Evolutionary conservation across 2,888 invertebrate species (phyloP).

Genomic region (Drosophila greeni): DNA sequence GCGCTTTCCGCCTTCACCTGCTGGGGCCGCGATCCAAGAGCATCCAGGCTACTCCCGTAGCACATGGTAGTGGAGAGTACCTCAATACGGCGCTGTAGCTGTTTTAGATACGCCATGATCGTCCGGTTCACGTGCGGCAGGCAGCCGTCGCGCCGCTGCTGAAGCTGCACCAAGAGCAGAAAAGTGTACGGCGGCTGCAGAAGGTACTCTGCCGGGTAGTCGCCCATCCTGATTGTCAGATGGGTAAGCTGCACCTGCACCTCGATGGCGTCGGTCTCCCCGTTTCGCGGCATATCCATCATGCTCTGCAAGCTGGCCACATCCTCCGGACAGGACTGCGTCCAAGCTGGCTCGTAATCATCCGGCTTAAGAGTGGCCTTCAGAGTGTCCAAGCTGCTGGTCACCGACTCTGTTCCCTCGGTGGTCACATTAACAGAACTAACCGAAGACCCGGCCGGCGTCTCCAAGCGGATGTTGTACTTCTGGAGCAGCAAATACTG

Average conservation of each 20-base stretch:
- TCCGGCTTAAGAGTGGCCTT: conserved; percentile 3
- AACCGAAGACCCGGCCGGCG: neutral
- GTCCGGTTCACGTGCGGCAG: conserved; percentile 55
- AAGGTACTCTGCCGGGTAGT: conserved; percentile 77
- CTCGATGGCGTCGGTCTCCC: conserved; percentile 40
- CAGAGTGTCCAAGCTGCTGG: neutral
- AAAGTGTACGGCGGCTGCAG: conserved; percentile 77
- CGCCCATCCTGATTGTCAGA: conserved; percentile 70
- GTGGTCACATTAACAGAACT: neutral
- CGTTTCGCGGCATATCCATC: conserved; percentile 55
- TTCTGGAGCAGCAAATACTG: conserved; percentile 41
- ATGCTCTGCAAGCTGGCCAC: conserved; percentile 68
- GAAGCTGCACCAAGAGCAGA: conserved; percentile 63
- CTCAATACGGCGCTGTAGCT: conserved; percentile 58
- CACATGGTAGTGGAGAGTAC: conserved; percentile 50
- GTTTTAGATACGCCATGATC: conserved; percentile 55
- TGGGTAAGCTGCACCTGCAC: conserved; percentile 66
- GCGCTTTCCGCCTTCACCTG: conserved; percentile 61
- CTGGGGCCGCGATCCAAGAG: neutral
- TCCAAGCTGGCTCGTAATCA: conserved; percentile 75
- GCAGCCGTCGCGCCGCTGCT: conserved; percentile 30
- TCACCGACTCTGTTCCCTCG: neutral
- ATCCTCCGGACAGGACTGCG: conserved; percentile 65
- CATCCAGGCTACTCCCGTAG: conserved; percentile 30
- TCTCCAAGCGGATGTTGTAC: conserved; percentile 3